These are phyloP conservation scores for Epizoanthus scotinus DNA, from an alignment of 92 coral and sea anemone species.

Conservation along the genomic window DNA sequence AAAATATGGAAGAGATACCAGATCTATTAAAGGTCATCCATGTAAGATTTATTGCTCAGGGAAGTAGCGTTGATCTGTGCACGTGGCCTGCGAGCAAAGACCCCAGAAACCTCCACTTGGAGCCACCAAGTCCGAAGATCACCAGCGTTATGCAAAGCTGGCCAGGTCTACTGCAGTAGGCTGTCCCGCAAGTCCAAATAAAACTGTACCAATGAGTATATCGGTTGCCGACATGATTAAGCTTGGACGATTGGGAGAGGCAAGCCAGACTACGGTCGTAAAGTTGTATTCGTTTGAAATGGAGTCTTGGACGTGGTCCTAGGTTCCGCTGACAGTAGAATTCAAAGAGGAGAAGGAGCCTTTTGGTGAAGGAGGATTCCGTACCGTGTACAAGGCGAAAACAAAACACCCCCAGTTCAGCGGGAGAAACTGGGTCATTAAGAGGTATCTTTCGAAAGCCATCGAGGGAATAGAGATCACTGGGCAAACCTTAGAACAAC, in stretches of 20 bases:
- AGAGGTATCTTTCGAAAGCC: conserved; percentile 50
- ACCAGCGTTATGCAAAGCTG: conserved; percentile 8
- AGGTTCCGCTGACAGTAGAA: conserved; percentile 41
- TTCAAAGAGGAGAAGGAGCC: conserved; percentile 46
- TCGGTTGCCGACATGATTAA: conserved; percentile 61
- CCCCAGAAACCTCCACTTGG: conserved; percentile 11
- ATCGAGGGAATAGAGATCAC: conserved; percentile 31
- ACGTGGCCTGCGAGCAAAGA: neutral
- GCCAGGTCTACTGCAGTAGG: neutral
- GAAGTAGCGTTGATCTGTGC: too few relatives aligned
- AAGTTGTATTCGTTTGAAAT: conserved; percentile 40
- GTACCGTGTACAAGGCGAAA: conserved; percentile 55
- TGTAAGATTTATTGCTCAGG: too few relatives aligned
- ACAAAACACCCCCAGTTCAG: conserved; percentile 40
- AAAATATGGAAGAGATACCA: too few relatives aligned
- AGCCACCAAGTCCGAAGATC: conserved; percentile 3
- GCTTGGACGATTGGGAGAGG: conserved; percentile 47
- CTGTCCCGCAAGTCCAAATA: conserved; percentile 35
- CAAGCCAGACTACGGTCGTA: conserved; percentile 45
- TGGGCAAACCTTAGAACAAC: conserved; percentile 47
- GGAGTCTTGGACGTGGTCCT: conserved; percentile 48
- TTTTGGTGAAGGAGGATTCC: conserved; percentile 46
- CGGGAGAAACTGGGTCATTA: conserved; percentile 59
- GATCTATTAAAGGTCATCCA: too few relatives aligned
- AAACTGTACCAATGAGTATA: conserved; percentile 55